Base-by-base conservation (phyloP, 2,113 vertebrate species). In the Petrocephalus microphthalmus region DNA sequence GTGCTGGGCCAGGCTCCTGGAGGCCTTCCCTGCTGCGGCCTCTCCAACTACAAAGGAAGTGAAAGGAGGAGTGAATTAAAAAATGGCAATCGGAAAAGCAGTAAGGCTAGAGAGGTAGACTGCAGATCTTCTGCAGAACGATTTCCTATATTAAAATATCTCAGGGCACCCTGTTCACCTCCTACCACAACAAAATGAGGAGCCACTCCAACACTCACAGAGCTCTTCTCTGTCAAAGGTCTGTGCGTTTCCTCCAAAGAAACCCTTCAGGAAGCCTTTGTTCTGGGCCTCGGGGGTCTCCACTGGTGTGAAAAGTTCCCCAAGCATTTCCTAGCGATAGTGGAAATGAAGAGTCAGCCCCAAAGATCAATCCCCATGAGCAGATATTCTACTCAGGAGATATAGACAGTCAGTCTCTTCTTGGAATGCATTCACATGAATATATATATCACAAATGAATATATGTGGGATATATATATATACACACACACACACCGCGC, bases 161-260 rank as follows among this genome's bases (percentile, higher is more conserved):
- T 52, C 1, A 7, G 19, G 29, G 13, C 22, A 0, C 20, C 11
- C 20, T n/a, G 51, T 11, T 22, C 22, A 0, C 11, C 25, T 56
- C 17, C 0, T 7, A 25, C 15, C 64, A 19, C 74, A 56, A 71
- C 29, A 25, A 47, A 51, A 20, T 19, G 87, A n/a, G 19, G 53
- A 15, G 42, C 8, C n/a, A 13, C 49, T 20, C n/a, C 5, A 49
- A 45, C 88, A 97, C 98, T 93, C 92, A 99, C 98, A 99, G 37
- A 99, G 96, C 89, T 99, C 98, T 92, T 99, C 98, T 93, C 98
- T 96, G 94, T 99, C 98, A 84, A 99, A 97, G n/a, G 95, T 97
- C 89, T 98, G 96, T 83, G 97, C 96, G 0, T 97, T 99, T 93
- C 98, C 98, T 89, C 98, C 97, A 91, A 99, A 99, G 89, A 99